Base-by-base conservation (phyloP, 2,888 invertebrate species). In the Philhelius pedissequus region DNA sequence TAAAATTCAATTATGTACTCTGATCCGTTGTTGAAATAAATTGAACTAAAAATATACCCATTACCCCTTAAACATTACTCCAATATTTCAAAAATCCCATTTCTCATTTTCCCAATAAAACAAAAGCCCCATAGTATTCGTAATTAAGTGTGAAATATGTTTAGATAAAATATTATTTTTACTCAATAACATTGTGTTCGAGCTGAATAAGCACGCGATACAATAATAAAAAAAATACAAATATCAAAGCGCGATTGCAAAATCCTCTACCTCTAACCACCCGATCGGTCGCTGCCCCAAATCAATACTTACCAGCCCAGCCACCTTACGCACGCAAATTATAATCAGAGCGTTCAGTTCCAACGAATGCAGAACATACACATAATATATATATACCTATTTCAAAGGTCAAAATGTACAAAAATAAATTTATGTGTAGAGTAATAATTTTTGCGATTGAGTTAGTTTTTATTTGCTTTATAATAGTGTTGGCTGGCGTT, bases 261-360 rank as follows among this genome's bases (percentile, higher is more conserved):
- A 48, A 66, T 52, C 22, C 22, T 22, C 27, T 38, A 25, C 15
- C 25, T 4, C 11, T 9, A 18, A 22, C 13, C 40, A 7, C 7
- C 15, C 22, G 5, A 8, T 40, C 74, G 76, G 58, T 66, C 25
- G 71, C 22, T 77, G 77, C 43, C 60, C 77, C 25, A 77, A 77
- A 82, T 77, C 70, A 82, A 82, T 71, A 77, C 77, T 82, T 82
- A 35, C 27, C 62, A 62, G 35, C 32, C 27, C 62, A 62, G 35
- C 32, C 76, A 81, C 81, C 81, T 82, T 82, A 77, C 77, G 77
- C 58, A 73, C 71, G 77, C 81, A 77, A 77, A 58, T 68, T 54
- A 30, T 77, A 76, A 81, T 71, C 81, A 77, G 50, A 70, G 60
- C 56, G 38, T 71, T 66, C 25, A 0, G 5, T 22, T 22, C 2